A percentile compares a stretch with the other conserved stretches of the same genome.
These are phyloP conservation scores for Pantherophis vulpinus DNA, from an alignment of 2,797 vertebrate genomes.

Conservation along the genomic window DNA sequence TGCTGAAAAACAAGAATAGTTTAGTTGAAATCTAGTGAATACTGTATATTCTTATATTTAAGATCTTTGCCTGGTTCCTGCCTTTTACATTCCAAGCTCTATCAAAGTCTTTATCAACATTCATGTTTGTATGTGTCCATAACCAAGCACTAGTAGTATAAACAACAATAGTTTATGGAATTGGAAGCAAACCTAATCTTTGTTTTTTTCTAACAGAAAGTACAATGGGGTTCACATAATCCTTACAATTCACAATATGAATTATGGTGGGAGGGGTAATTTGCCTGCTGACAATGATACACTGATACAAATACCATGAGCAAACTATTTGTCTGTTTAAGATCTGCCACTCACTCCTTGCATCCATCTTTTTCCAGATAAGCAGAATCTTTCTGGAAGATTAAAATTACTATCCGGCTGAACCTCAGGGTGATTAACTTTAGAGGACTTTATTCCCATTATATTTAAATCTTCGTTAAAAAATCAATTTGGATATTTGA, in stretches of 20 bases:
- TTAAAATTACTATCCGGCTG: not conserved
- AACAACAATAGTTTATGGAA: not conserved
- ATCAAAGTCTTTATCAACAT: not conserved
- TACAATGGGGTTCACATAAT: not conserved
- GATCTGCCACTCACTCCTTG: not conserved
- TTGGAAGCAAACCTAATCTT: not conserved
- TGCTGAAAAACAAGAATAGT: not conserved
- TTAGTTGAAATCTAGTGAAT: not conserved
- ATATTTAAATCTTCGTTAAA: not conserved
- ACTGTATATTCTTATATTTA: not conserved
- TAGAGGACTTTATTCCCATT: not conserved
- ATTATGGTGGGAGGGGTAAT: not conserved
- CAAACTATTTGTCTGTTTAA: not conserved
- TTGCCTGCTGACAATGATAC: not conserved
- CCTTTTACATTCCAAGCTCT: not conserved
- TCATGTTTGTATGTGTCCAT: not conserved
- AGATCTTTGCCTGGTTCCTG: not conserved
- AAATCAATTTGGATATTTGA: not conserved
- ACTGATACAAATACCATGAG: not conserved
- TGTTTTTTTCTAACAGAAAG: not conserved
- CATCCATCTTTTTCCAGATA: not conserved
- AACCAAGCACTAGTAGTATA: not conserved
- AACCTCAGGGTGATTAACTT: not conserved
- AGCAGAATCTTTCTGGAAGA: not conserved
- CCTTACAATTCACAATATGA: not conserved